Evolutionary conservation across 2,888 invertebrate species (phyloP), one percentile per base, ranked within the genome.

Genomic region (Rhaphigaster nebulosa): DNA sequence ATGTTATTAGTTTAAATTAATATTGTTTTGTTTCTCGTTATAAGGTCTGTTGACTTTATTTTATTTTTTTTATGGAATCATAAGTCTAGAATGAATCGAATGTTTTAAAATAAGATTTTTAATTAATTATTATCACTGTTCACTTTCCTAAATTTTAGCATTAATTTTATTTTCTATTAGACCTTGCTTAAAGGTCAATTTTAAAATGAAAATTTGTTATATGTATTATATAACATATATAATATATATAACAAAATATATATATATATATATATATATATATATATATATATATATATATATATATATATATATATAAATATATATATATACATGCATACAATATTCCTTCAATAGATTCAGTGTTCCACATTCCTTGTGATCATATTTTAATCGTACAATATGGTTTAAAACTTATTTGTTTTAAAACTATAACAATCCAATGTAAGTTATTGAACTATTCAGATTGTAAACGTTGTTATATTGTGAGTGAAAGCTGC

Each of bases 1-100:
- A 41, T 84, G 45, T 84, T 34, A 84, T 84, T 84, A 84, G 45
- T 45, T 84, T 84, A 84, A 84, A 84, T 84, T 84, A 84, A 84
- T 26, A 70, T 70, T 70, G 70, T 70, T 70, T 70, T 70, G 70
- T 70, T 70, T 70, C 34, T 70, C 34, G 34, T 70, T 70, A 20
- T 20, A 20, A 34, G 60, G 8, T 60, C n/a, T 34, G 29, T 70
- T 20, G 18, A 2, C 18, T 65, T 38, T 23, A 23, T 80, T 80
- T 76, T 38, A 29, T 18, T 41, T 80, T 80, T 80, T 84, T 41
- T 5, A 84, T 84, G 26, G 26, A 84, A 45, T 45, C 26, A 6
- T 84, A 12, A 45, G 84, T 23, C 84, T 84, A 45, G 84, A 41
- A 80, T 38, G 80, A 80, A 84, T 84, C 84, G 41, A 84, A 84